These are phyloP conservation scores for Galendromus occidentalis DNA, from an alignment of 1,140 invertebrate genomes.

Conservation along the genomic window DNA sequence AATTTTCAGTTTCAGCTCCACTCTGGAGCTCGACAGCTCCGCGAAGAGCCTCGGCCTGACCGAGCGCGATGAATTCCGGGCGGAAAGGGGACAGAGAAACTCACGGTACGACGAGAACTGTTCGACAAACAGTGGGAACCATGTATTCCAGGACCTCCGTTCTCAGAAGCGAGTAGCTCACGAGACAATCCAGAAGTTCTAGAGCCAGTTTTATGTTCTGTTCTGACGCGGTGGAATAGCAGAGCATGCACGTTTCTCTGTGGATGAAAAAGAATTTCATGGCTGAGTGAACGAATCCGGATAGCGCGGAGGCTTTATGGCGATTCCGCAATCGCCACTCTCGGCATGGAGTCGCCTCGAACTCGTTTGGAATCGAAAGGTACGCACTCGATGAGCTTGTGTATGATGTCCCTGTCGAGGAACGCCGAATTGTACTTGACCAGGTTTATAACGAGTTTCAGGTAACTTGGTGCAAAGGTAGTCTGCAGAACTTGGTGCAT, in stretches of 20 bases:
- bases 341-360: too few relatives aligned
- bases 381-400: conserved; percentile 6
- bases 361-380: too few relatives aligned
- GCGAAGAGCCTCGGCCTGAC: too few relatives aligned
- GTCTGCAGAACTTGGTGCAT: conserved; percentile 8
- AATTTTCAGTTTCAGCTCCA: too few relatives aligned
- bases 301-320: too few relatives aligned
- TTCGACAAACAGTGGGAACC: neutral
- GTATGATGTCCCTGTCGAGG: neutral
- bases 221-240: neutral
- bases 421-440: conserved; percentile 10
- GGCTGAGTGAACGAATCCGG: too few relatives aligned
- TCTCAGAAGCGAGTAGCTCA: neutral
- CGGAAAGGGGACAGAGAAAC: neutral
- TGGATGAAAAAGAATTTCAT: neutral
- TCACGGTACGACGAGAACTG: neutral
- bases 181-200: neutral
- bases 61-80: too few relatives aligned
- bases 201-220: neutral
- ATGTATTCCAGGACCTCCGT: conserved; percentile 3
- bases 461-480: neutral
- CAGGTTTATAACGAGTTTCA: conserved; percentile 2
- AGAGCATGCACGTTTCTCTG: conserved; percentile 2
- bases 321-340: too few relatives aligned
- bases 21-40: too few relatives aligned